These are phyloP conservation scores for Megaceryle alcyon DNA, from an alignment of 2,797 vertebrate genomes.

Conservation along the genomic window DNA sequence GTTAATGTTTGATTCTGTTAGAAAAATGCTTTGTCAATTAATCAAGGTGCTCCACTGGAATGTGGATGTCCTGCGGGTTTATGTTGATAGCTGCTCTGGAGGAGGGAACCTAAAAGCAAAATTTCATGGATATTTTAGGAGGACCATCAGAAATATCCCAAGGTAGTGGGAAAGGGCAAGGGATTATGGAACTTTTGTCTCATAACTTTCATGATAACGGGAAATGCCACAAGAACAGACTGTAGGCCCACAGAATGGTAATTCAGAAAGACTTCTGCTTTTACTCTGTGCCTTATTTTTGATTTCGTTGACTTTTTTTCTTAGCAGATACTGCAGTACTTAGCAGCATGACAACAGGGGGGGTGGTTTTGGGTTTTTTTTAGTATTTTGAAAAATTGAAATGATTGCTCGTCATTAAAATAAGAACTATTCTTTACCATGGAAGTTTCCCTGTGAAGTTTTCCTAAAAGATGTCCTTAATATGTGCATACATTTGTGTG, in stretches of 20 bases:
- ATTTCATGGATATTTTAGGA: not conserved
- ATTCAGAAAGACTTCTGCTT: not conserved
- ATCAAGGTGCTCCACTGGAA: not conserved
- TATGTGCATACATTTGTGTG: not conserved
- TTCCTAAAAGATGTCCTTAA: not conserved
- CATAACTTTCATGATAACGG: not conserved
- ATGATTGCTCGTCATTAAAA: not conserved
- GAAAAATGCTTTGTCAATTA: not conserved
- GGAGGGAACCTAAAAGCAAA: not conserved
- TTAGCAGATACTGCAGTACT: not conserved
- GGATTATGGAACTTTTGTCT: not conserved
- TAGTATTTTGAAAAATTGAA: not conserved
- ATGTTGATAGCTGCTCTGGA: not conserved
- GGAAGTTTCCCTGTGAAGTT: not conserved
- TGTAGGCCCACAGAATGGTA: not conserved
- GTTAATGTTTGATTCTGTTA: not conserved
- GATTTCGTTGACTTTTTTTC: not conserved
- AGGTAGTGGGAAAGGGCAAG: not conserved
- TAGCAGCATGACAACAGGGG: rapidly evolving
- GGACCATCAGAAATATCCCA: not conserved
- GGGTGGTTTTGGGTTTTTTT: not conserved
- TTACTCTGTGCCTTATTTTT: not conserved
- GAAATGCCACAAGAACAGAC: not conserved
- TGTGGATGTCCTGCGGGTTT: not conserved
- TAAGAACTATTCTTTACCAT: not conserved